A percentile compares a stretch with the other conserved stretches of the same genome.
These are phyloP conservation scores for Heliornis fulica DNA, from an alignment of 2,113 vertebrate genomes.

Conservation along the genomic window DNA sequence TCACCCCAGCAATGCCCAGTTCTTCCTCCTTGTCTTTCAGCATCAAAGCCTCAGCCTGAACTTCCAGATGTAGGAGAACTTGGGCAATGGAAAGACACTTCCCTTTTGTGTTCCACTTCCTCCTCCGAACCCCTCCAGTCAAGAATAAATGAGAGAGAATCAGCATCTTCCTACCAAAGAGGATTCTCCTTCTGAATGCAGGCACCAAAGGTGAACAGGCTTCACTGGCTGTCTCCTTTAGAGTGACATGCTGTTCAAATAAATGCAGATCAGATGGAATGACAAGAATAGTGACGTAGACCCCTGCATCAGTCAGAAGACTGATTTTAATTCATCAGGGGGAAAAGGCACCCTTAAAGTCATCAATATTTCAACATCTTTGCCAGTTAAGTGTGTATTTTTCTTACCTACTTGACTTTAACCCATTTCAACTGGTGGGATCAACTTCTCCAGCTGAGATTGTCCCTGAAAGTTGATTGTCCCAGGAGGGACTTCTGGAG, in stretches of 20 bases:
- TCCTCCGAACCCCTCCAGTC: background rate
- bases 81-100: background rate
- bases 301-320: background rate
- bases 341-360: background rate
- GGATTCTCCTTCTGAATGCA: background rate
- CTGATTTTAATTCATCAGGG: background rate
- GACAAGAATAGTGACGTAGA: background rate
- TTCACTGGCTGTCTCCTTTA: background rate
- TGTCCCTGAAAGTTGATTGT: background rate
- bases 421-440: background rate
- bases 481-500: background rate
- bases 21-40: background rate
- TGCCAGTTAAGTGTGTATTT: background rate
- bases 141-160: background rate
- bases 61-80: background rate
- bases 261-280: background rate
- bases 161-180: background rate
- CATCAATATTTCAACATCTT: background rate
- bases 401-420: background rate
- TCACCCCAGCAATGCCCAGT: background rate
- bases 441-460: background rate
- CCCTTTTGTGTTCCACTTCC: background rate
- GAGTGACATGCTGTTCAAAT: background rate
- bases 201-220: background rate
- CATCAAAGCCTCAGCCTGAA: background rate